These are phyloP conservation scores for Drosophila barbarae DNA, from an alignment of 2,888 invertebrate genomes.

Conservation along the genomic window DNA sequence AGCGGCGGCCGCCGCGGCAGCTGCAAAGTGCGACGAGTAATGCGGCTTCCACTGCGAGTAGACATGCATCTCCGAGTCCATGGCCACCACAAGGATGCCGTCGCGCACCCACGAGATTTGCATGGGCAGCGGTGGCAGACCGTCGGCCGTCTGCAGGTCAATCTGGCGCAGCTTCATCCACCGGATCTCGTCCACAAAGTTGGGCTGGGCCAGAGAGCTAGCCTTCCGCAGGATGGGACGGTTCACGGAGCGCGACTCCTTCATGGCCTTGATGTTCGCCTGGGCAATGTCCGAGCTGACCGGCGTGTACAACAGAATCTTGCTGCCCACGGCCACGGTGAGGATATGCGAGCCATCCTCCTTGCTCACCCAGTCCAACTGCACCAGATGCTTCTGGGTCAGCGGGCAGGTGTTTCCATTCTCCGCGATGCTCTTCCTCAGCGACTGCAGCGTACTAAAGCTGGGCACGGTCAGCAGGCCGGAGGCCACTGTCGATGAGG, in stretches of 20 bases:
- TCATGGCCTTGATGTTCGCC: slow-evolving; percentile 95
- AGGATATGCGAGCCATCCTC: slow-evolving; percentile 99
- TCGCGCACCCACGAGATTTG: slow-evolving; percentile 99
- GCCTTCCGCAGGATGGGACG: slow-evolving; percentile 93
- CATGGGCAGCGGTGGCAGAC: slow-evolving; percentile 97
- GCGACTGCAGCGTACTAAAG: slow-evolving; percentile 92
- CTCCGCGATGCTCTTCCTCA: slow-evolving; percentile 92
- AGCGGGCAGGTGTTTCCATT: slow-evolving; percentile 94
- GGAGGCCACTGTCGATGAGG: slow-evolving; percentile 53
- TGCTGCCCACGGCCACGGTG: slow-evolving; percentile 96
- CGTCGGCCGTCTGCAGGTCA: slow-evolving; percentile 95
- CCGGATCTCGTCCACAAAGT: slow-evolving; percentile 94
- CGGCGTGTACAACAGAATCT: slow-evolving; percentile 94
- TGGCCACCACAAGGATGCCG: slow-evolving; percentile 98
- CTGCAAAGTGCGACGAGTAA: slow-evolving; percentile 58
- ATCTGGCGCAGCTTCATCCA: slow-evolving; percentile 98
- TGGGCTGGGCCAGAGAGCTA: slow-evolving; percentile 92
- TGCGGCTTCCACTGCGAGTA: slow-evolving; percentile 97
- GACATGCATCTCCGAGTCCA: slow-evolving; percentile 99
- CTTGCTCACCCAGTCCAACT: slow-evolving; percentile 99
- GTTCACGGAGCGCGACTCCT: slow-evolving; percentile 90
- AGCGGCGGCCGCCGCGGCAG: slow-evolving; percentile 61
- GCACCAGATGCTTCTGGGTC: slow-evolving; percentile 95
- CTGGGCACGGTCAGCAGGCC: slow-evolving; percentile 91
- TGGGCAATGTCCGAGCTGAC: slow-evolving; percentile 97